A percentile compares a stretch with the other conserved stretches of the same genome.
These are phyloP conservation scores for Phaethornis superciliosus DNA, from an alignment of 2,113 vertebrate genomes.

Conservation along the genomic window DNA sequence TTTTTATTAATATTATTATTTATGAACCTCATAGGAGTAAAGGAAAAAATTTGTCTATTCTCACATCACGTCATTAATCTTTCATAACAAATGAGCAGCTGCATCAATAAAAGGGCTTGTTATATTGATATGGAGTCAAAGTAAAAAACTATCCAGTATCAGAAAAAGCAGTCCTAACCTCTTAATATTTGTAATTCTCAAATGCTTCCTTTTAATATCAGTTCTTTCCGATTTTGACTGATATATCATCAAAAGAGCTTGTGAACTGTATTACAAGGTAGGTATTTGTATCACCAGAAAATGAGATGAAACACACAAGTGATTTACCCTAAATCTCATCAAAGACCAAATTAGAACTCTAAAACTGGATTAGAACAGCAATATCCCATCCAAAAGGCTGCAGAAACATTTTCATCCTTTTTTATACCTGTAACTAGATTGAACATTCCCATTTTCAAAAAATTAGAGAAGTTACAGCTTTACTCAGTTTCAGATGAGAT, in stretches of 20 bases:
- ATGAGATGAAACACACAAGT: not conserved
- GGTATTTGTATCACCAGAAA: not conserved
- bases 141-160: not conserved
- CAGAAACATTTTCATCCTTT: not conserved
- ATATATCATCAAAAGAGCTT: not conserved
- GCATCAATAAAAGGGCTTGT: not conserved
- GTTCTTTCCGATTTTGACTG: not conserved
- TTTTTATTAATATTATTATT: not conserved
- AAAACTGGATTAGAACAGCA: not conserved
- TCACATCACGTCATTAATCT: not conserved
- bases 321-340: not conserved
- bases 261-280: not conserved
- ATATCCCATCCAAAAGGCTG: not conserved
- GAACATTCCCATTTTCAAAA: not conserved
- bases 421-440: not conserved
- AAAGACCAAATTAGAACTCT: not conserved
- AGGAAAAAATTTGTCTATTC: not conserved
- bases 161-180: not conserved
- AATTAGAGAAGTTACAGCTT: not conserved
- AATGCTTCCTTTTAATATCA: not conserved
- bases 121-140: not conserved
- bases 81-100: not conserved
- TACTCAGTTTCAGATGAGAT: not conserved
- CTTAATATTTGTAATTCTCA: not conserved
- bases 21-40: not conserved